phyloP scores from a whole-genome alignment of 2,888 invertebrate genomes.

The Hemicrepidius hirtus region DNA sequence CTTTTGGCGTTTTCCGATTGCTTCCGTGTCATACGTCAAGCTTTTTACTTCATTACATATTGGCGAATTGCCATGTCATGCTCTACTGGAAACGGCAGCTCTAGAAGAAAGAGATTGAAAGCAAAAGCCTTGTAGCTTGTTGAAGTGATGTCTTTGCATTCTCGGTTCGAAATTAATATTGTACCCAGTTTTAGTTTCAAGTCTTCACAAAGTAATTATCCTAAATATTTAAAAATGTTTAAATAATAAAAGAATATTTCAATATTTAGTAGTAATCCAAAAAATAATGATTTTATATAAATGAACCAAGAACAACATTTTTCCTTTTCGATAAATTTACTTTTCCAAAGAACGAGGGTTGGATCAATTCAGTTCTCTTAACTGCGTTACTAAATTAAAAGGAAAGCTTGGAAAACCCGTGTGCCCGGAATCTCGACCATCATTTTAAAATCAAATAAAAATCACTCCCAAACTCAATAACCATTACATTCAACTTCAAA shows the following conservation, averaged over 20 bases:
- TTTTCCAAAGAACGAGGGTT: conserved; percentile 30
- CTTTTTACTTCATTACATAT: conserved; percentile 30
- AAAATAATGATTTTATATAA: too few species aligned
- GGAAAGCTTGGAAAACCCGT: conserved; percentile 27
- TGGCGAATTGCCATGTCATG: conserved; percentile 24
- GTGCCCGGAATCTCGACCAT: conserved; percentile 36
- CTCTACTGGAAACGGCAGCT: conserved; percentile 3
- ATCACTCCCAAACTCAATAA: conserved; percentile 45
- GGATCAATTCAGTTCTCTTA: conserved; percentile 38
- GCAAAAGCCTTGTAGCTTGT: neutral
- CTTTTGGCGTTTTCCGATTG: neutral
- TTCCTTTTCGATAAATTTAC: conserved; percentile 18
- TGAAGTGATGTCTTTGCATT: conserved; percentile 3
- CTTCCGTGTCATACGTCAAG: conserved; percentile 28
- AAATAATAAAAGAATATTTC: too few species aligned
- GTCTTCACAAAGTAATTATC: neutral
- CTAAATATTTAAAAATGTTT: too few species aligned
- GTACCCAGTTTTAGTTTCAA: too few species aligned
- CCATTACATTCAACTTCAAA: conserved; percentile 37
- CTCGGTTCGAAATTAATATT: conserved; percentile 6
- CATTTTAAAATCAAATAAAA: conserved; percentile 49
- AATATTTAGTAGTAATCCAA: too few species aligned
- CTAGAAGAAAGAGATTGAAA: conserved; percentile 13
- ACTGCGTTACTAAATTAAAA: conserved; percentile 43
- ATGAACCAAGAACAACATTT: neutral